Evolutionary conservation across 2,797 vertebrate species (phyloP), one percentile per base, ranked within the genome.

Genomic region (Gymnocypris eckloni): DNA sequence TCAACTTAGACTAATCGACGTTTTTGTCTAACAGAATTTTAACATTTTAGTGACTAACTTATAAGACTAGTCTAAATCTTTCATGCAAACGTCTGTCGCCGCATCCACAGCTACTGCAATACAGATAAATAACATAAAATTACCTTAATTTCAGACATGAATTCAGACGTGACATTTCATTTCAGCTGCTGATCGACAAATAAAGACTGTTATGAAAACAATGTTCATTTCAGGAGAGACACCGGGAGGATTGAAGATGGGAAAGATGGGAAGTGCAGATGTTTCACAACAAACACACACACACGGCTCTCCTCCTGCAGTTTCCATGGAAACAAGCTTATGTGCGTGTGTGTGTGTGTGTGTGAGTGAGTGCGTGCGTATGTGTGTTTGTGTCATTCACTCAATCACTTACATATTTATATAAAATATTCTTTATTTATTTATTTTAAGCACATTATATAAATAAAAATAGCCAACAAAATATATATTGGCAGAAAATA

Each of bases 241-340:
- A 1, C 22, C 11, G 20, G 13, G 33, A 59, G 54, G 37, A 78
- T 16, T 41, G 76, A 79, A 91, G 59, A 12, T 87, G 82, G 87
- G 93, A 94, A 90, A 88, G 87, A 88, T 90, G 33, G 25, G 70
- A 79, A 79, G 18, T 87, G 82, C 83, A 79, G 69, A 86, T 79
- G 80, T 78, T 83, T 78, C 22, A 10, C 50, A 75, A 33, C 80
- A 86, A 37, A 87, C 61, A 78, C 66, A 81, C 54, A 83, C 59
- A 67, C 28, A 33, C 28, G 28, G 15, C 48, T 73, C 81, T 52
- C 61, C 39, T 86, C 83, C 69, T 80, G 41, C 41, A 7, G 90
- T 91, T 88, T 79, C 89, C 89, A 91, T 89, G 88, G 90, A 79
- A 90, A 91, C 88, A 81, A 56, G 67, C 79, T 83, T 73, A 77